A percentile compares a stretch with the other conserved stretches of the same genome.
Evolutionary conservation across 2,113 vertebrate genomes (phyloP).

Genomic region (Piaya cayana): DNA sequence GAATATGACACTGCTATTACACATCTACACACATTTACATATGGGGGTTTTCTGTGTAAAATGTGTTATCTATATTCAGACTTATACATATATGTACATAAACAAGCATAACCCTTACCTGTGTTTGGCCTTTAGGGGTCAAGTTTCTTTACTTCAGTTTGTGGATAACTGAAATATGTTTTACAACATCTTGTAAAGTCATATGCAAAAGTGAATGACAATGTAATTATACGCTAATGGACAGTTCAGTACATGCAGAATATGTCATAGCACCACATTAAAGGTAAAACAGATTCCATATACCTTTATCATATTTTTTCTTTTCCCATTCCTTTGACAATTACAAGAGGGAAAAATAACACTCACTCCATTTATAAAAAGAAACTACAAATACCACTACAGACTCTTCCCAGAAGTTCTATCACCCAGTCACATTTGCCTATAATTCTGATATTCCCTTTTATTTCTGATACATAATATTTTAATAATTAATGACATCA

Average conservation of each 20-base stretch:
- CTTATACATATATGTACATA: accelerated
- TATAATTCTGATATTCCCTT: background rate
- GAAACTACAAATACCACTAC: background rate
- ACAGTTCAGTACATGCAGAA: background rate
- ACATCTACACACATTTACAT: background rate
- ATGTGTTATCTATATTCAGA: background rate
- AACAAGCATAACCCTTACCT: background rate
- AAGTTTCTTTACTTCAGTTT: background rate
- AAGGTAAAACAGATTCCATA: background rate
- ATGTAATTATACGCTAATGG: background rate
- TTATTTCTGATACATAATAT: background rate
- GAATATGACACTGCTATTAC: background rate
- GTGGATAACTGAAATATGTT: background rate
- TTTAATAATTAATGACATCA: background rate
- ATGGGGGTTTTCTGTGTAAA: background rate
- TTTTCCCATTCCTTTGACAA: background rate
- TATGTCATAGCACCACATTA: background rate
- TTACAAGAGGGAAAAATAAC: background rate
- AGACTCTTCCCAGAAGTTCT: background rate
- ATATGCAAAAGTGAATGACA: background rate
- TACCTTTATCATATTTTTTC: background rate
- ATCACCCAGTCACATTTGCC: background rate
- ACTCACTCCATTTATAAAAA: background rate
- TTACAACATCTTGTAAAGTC: background rate
- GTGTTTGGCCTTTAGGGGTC: background rate